Conservation (phyloP, 2,888 invertebrate genomes). For the Stramonita haemastoma region DNA sequence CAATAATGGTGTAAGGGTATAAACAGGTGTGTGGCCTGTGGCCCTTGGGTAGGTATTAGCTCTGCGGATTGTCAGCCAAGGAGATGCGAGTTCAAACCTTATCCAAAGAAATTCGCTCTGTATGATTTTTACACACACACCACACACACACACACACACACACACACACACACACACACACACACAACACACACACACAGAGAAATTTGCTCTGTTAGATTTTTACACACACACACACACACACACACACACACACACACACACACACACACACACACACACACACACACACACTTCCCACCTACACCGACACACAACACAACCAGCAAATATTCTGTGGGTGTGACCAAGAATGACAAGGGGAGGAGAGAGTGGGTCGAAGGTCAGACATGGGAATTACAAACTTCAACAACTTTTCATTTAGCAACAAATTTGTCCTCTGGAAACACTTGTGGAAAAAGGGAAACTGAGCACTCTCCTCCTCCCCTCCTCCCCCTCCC, state of each 20-base stretch:
- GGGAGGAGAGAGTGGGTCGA: not conserved
- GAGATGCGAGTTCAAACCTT: no score
- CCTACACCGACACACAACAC: slow-evolving; percentile 14
- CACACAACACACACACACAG: not conserved
- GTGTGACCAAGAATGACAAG: not conserved
- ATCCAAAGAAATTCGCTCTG: no score
- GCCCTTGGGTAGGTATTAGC: no score
- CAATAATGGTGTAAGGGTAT: no score
- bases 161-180: no score
- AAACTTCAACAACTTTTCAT: not conserved
- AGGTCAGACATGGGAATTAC: not conserved
- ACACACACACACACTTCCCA: slow-evolving; percentile 19
- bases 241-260: slow-evolving; percentile 2
- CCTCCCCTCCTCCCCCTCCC: not conserved
- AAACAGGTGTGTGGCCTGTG: no score
- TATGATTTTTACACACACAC: not conserved
- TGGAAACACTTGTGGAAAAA: not conserved
- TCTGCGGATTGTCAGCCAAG: no score
- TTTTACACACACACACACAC: not conserved
- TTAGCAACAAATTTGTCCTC: not conserved
- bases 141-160: not conserved
- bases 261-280: slow-evolving; percentile 28
- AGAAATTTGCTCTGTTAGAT: no score
- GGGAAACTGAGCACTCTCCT: not conserved
- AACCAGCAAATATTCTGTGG: not conserved